A percentile compares a stretch with the other conserved stretches of the same genome.
Evolutionary conservation across 2,888 invertebrate genomes (phyloP).

Genomic region (Campoplex capitator): DNA sequence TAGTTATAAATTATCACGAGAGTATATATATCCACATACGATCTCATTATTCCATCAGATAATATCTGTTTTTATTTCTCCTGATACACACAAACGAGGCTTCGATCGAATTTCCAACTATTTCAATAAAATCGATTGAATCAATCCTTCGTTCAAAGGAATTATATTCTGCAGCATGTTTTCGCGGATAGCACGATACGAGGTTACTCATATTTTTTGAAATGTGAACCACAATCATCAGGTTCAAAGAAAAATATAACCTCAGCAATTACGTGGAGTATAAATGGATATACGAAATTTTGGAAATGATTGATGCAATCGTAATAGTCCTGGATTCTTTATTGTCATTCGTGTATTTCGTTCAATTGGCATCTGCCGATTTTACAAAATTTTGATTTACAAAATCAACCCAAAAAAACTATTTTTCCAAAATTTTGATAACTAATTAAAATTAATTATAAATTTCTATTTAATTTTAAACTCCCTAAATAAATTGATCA

Average conservation of each 20-base stretch:
- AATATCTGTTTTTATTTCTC: slow-evolving; percentile 10
- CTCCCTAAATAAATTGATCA: background rate
- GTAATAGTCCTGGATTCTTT: too few relatives aligned
- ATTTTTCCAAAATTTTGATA: background rate
- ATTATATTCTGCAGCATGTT: background rate
- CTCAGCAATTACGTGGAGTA: too few relatives aligned
- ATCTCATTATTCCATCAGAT: slow-evolving; percentile 8
- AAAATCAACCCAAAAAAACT: too few relatives aligned
- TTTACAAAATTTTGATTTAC: too few relatives aligned
- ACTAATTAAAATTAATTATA: background rate
- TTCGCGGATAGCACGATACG: background rate
- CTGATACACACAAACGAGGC: background rate
- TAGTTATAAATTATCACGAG: slow-evolving; percentile 77
- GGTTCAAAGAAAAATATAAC: background rate
- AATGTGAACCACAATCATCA: background rate
- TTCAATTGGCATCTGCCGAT: background rate
- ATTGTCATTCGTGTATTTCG: too few relatives aligned
- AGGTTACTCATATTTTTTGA: background rate
- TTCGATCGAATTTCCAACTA: slow-evolving; percentile 14
- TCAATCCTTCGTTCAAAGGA: background rate
- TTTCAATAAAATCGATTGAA: slow-evolving; percentile 7
- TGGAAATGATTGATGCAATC: too few relatives aligned
- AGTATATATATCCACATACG: slow-evolving; percentile 19
- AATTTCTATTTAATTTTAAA: background rate
- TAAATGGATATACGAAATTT: too few relatives aligned